Percentiles rank a stretch among this genome's conserved stretches.
Evolutionary conservation across 2,797 vertebrate species (phyloP).

Genomic region (Champsocephalus gunnari): DNA sequence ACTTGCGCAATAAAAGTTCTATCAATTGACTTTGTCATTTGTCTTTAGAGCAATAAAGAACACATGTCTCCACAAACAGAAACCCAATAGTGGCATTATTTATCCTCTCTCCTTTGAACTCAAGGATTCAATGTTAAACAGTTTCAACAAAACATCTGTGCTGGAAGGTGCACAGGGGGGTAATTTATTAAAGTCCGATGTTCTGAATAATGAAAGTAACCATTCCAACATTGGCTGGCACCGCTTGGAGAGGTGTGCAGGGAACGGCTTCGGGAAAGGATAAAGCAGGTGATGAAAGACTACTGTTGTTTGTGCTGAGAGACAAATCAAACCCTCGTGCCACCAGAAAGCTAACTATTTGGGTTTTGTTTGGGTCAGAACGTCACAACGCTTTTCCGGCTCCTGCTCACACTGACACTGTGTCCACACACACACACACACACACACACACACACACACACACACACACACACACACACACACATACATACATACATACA

Average conservation of each 20-base stretch:
- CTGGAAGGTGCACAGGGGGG: conserved; percentile 28
- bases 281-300: conserved; percentile 69
- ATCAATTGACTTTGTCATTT: conserved; percentile 24
- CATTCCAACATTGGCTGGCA: conserved; percentile 49
- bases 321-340: conserved; percentile 64
- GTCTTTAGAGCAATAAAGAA: conserved; percentile 28
- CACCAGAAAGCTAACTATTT: conserved; percentile 61
- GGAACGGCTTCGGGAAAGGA: conserved; percentile 71
- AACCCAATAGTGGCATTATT: conserved; percentile 14
- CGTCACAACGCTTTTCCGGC: conserved; percentile 60
- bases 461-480: too few relatives aligned
- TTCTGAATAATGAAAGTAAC: conserved; percentile 44
- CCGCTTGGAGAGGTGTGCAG: conserved; percentile 56
- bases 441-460: too few relatives aligned
- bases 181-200: conserved; percentile 38
- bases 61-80: conserved; percentile 28
- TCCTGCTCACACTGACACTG: conserved; percentile 48
- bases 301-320: conserved; percentile 64
- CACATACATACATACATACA: too few relatives aligned
- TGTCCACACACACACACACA: conserved; percentile 25
- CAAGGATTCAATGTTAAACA: conserved; percentile 23
- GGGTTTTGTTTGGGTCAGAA: conserved; percentile 19
- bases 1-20: not conserved
- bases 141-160: conserved; percentile 52
- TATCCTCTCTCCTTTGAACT: conserved; percentile 18